Conservation (phyloP, 2,113 vertebrate genomes). For the Petrocephalus microphthalmus region DNA sequence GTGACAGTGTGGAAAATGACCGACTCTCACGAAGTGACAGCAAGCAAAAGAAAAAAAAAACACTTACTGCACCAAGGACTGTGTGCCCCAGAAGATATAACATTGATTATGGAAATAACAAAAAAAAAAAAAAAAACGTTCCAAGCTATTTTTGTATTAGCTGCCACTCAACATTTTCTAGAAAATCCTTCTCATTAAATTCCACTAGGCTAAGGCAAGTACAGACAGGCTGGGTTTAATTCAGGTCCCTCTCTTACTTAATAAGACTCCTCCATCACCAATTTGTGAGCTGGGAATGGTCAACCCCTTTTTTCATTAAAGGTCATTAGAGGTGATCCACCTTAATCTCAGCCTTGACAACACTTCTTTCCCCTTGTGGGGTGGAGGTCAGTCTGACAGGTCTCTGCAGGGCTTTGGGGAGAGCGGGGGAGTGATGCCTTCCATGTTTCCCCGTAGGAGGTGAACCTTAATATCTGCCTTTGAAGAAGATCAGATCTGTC, state of each 20-base stretch:
- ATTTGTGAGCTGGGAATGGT: background rate
- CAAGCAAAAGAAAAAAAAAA: background rate
- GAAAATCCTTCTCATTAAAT: slow-evolving; percentile 6
- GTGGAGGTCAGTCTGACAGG: background rate
- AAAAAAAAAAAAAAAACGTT: background rate
- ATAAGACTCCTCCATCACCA: background rate
- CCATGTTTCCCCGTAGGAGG: background rate
- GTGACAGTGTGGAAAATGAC: background rate
- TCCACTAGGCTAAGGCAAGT: background rate
- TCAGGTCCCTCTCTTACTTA: background rate
- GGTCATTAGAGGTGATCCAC: slow-evolving; percentile 6
- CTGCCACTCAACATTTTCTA: background rate
- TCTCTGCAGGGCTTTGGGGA: background rate
- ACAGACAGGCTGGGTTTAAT: background rate
- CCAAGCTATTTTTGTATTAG: background rate
- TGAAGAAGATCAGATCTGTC: slow-evolving; percentile 10
- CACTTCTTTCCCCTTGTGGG: background rate
- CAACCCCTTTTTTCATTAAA: background rate
- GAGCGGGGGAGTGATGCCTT: background rate
- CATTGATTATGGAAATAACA: background rate
- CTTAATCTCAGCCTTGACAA: background rate
- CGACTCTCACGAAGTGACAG: background rate
- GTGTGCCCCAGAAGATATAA: background rate
- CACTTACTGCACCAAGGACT: background rate
- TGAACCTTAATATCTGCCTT: background rate